Evolutionary conservation across 2,888 invertebrate genomes (phyloP), one percentile per base, ranked within the genome.

Genomic region (Lissocephala sabroskyi): DNA sequence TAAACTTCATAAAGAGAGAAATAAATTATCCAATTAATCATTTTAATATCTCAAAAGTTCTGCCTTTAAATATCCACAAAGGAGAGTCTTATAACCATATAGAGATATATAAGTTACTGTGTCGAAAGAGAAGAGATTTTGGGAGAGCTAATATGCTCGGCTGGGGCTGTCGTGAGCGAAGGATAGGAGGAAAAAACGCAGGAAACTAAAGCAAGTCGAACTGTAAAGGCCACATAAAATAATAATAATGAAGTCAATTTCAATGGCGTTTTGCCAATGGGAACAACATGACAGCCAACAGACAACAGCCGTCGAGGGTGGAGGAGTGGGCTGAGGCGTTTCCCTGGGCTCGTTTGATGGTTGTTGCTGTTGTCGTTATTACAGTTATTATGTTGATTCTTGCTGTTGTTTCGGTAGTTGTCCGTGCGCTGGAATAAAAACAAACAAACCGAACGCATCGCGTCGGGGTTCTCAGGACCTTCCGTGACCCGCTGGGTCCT

Each of bases 231-330:
- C 59, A 62, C 63, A 56, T 64, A 16, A 17, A 33, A 33, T 33
- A 65, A 68, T 56, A 67, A 68, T 73, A 68, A 68, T 65, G 64
- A 73, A 73, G 68, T 62, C 73, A 73, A 70, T 68, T 64, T 63
- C 63, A 67, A 65, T 65, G 73, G 55, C 59, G 48, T 41, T 67
- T 48, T 37, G 52, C 28, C 39, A 47, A 40, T 45, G 36, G 2
- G 41, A 41, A 30, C 2, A 11, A 40, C 29, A 44, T 11, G 16
- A 52, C 35, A 50, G 23, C 55, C 55, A 35, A 35, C 14, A 35
- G 13, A 52, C 45, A 57, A 48, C 29, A 41, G 10, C 2, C 2
- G 9, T n/a, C 16, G 3, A 11, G 2, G 14, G 16, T 3, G 10
- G 17, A 35, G 9, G 10, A 35, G 4, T 5, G 23, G 23, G 23